Conservation (phyloP, 1,140 invertebrate genomes). For the Heliconius congener region DNA sequence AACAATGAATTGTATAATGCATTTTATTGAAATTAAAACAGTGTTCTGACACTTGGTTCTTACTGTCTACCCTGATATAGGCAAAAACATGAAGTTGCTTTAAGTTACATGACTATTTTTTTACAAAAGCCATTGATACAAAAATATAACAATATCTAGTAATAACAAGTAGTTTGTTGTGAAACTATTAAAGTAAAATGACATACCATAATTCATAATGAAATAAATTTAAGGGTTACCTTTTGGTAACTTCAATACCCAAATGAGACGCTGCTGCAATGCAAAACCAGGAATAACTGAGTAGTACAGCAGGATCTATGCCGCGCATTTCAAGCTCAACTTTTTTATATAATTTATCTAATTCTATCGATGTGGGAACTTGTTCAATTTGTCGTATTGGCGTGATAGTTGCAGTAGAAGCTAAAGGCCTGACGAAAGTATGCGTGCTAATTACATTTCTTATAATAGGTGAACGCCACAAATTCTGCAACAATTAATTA, state of each 20-base stretch:
- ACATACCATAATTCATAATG: too few relatives aligned
- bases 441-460: slow-evolving; percentile 45
- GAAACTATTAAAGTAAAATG: background rate
- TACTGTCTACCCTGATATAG: background rate
- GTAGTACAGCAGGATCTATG: slow-evolving; percentile 92
- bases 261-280: slow-evolving; percentile 89
- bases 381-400: slow-evolving; percentile 50
- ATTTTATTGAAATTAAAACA: too few relatives aligned
- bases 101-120: too few relatives aligned
- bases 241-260: slow-evolving; percentile 87
- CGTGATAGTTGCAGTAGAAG: slow-evolving; percentile 41
- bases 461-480: slow-evolving; percentile 52
- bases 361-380: slow-evolving; percentile 55
- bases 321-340: slow-evolving; percentile 94
- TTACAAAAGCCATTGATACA: too few relatives aligned
- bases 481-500: slow-evolving; percentile 49
- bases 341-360: slow-evolving; percentile 90
- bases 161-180: too few relatives aligned
- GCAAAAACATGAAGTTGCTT: too few relatives aligned
- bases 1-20: too few relatives aligned
- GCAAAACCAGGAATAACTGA: slow-evolving; percentile 94
- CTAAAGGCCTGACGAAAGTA: slow-evolving; percentile 43
- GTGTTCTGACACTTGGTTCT: background rate
- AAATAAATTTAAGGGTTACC: slow-evolving; percentile 77
- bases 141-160: too few relatives aligned